Percentiles rank a stretch among this genome's conserved stretches.
phyloP scores from a whole-genome alignment of 2,113 vertebrate species.

The Columba livia region DNA sequence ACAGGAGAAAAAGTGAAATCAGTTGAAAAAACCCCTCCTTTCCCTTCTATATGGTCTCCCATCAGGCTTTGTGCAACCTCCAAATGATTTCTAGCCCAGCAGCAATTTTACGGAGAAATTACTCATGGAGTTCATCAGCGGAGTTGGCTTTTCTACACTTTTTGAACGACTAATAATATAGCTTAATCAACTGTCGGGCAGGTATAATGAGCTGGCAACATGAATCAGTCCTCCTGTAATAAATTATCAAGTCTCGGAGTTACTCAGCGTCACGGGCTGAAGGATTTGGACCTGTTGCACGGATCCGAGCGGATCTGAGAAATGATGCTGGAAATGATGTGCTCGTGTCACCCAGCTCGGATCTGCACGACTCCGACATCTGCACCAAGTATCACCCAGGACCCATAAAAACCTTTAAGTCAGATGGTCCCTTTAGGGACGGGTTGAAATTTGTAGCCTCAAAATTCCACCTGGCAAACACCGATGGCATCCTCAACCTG shows the following conservation, averaged over 20 bases:
- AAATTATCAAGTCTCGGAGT: neutral
- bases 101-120: neutral
- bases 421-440: neutral
- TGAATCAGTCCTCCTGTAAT: neutral
- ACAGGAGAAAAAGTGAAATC: neutral
- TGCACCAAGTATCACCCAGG: neutral
- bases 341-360: neutral
- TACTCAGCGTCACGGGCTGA: rapidly evolving
- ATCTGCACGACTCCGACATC: neutral
- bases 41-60: neutral
- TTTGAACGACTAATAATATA: slow-evolving; percentile 30
- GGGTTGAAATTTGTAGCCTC: neutral
- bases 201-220: slow-evolving; percentile 19
- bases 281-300: neutral
- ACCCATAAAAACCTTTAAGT: neutral
- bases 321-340: neutral
- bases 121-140: slow-evolving; percentile 21
- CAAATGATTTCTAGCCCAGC: neutral
- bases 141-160: slow-evolving; percentile 30
- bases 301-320: neutral
- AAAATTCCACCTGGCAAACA: neutral
- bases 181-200: slow-evolving; percentile 46
- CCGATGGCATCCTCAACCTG: neutral
- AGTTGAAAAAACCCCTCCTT: neutral
- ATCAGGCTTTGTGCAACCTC: neutral